Percentiles rank a stretch among this genome's conserved stretches.
Evolutionary conservation across 1,140 invertebrate species (phyloP).

Genomic region (Euglossa dilemma): DNA sequence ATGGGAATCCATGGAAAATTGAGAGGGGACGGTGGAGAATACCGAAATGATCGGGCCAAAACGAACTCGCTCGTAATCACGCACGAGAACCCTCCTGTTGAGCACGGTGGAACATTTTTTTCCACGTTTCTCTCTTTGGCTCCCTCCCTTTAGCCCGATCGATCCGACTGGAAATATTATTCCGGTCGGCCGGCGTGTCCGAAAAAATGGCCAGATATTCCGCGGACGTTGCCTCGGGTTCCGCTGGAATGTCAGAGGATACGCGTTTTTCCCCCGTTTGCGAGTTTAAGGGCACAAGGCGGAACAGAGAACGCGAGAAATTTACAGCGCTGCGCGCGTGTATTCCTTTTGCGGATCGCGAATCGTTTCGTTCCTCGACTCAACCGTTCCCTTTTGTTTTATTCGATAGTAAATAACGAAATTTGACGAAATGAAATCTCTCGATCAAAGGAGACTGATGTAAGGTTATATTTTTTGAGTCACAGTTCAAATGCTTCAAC

Average conservation of each 20-base stretch:
- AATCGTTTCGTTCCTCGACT: background rate
- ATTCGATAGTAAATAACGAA: background rate
- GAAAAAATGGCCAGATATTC: background rate
- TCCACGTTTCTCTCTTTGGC: background rate
- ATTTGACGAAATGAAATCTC: too few species aligned
- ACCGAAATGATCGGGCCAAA: background rate
- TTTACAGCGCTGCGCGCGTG: background rate
- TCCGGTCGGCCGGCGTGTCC: background rate
- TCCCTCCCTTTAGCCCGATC: too few species aligned
- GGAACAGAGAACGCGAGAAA: background rate
- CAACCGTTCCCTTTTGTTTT: too few species aligned
- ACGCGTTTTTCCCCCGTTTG: background rate
- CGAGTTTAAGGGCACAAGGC: background rate
- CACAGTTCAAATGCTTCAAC: too few species aligned
- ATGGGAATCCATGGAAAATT: background rate
- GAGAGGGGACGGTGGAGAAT: too few species aligned
- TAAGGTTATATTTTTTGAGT: too few species aligned
- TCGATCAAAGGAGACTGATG: too few species aligned
- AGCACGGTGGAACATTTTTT: background rate
- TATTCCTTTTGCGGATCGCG: background rate
- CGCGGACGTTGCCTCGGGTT: background rate
- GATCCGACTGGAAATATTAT: conserved; percentile 2
- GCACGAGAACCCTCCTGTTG: background rate
- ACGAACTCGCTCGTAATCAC: background rate
- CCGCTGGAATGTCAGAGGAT: conserved; percentile 11